Evolutionary conservation across 23 tunicate species (phyloP).

Genomic region (Phallusia fumigata): DNA sequence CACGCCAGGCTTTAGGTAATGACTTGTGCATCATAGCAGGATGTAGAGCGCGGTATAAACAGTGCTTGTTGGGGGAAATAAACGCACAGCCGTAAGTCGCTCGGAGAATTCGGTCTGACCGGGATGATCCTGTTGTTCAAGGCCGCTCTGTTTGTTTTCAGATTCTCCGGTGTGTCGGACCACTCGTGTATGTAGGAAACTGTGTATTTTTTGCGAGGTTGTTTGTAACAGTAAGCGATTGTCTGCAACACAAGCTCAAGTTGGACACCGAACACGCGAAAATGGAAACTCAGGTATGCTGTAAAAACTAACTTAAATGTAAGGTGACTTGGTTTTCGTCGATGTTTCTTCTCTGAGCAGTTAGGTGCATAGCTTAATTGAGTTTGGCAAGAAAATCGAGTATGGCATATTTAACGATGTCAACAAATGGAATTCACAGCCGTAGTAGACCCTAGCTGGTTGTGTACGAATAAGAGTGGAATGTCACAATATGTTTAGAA

Average conservation of each 20-base stretch:
- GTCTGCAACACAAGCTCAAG: background rate
- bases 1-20: background rate
- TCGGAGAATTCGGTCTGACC: background rate
- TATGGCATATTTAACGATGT: too few relatives aligned
- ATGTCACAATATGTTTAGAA: too few relatives aligned
- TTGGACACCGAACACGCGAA: background rate
- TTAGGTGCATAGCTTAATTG: too few relatives aligned
- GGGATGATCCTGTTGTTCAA: background rate
- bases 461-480: too few relatives aligned
- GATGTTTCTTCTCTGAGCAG: too few relatives aligned
- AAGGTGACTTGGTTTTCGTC: too few relatives aligned
- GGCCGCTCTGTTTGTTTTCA: background rate
- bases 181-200: background rate
- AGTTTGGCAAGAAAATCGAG: too few relatives aligned
- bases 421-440: too few relatives aligned
- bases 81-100: background rate
- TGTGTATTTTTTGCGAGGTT: background rate
- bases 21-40: background rate
- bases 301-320: too few relatives aligned
- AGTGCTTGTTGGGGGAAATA: constrained; percentile 3
- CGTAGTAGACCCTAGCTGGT: too few relatives aligned
- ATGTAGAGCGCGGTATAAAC: background rate
- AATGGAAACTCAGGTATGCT: background rate
- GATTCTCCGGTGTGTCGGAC: background rate
- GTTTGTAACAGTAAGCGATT: background rate